These are phyloP conservation scores for Panthera tigris DNA, from an alignment of 2,113 vertebrate genomes.

Conservation along the genomic window DNA sequence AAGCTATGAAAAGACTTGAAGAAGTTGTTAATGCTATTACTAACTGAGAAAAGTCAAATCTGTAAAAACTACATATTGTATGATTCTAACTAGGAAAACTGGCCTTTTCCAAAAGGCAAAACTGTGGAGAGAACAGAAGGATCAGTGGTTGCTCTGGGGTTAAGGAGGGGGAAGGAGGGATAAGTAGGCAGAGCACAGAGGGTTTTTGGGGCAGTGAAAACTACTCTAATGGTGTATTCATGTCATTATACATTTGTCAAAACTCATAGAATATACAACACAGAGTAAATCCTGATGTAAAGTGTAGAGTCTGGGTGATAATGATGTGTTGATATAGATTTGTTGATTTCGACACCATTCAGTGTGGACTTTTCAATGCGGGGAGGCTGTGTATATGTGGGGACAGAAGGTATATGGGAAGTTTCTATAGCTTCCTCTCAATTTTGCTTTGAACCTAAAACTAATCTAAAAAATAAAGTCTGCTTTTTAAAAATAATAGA, in stretches of 20 bases:
- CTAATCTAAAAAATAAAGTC: neutral
- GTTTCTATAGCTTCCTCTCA: neutral
- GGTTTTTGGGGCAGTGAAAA: neutral
- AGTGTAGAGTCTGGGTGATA: neutral
- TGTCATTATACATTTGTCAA: neutral
- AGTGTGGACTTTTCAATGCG: neutral
- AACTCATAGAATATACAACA: neutral
- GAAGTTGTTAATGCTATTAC: neutral
- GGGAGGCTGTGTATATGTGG: neutral
- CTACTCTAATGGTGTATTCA: neutral
- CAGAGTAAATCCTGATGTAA: neutral
- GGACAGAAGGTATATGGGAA: neutral
- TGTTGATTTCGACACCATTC: neutral
- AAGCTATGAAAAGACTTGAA: neutral
- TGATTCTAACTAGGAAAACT: neutral
- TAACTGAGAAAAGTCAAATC: neutral
- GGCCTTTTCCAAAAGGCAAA: neutral
- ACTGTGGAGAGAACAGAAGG: neutral
- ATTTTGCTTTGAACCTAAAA: neutral
- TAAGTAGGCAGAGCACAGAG: neutral
- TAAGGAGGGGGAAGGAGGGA: too few species aligned
- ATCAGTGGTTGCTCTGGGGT: neutral
- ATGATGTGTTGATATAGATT: neutral
- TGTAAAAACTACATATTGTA: neutral
- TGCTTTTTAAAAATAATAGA: neutral